Evolutionary conservation across 2,113 vertebrate genomes (phyloP).

Genomic region (Lutjanus erythropterus): DNA sequence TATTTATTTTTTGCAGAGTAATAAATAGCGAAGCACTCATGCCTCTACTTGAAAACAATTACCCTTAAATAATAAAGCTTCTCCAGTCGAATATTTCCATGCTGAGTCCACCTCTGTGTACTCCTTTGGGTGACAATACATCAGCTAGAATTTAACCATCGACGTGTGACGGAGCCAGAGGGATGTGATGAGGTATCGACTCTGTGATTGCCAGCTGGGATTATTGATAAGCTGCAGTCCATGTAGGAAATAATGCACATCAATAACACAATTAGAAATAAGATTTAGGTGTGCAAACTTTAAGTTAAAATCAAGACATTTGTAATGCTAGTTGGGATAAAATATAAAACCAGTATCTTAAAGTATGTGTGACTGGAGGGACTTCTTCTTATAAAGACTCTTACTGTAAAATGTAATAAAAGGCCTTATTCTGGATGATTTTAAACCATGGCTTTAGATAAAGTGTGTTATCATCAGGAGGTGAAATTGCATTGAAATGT

Average conservation of each 20-base stretch:
- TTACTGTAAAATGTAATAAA: constrained; percentile 44
- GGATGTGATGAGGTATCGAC: constrained; percentile 59
- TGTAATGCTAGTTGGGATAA: constrained; percentile 27
- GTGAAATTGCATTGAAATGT: constrained; percentile 27
- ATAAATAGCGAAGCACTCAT: constrained; percentile 3
- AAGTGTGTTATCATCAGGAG: constrained; percentile 15
- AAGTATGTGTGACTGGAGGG: constrained; percentile 13
- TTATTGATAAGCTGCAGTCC: constrained; percentile 54
- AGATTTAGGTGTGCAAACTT: constrained; percentile 20
- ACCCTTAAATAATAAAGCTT: background rate
- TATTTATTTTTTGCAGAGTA: background rate
- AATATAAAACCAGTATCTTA: constrained; percentile 14
- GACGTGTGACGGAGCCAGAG: constrained; percentile 21
- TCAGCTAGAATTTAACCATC: constrained; percentile 43
- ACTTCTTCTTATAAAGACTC: constrained; percentile 30
- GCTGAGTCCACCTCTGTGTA: background rate
- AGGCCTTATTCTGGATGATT: constrained; percentile 11
- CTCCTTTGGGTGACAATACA: constrained; percentile 33
- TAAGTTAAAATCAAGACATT: background rate
- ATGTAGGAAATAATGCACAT: constrained; percentile 33
- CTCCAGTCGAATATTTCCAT: constrained; percentile 11
- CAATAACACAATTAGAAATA: constrained; percentile 41
- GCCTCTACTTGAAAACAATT: background rate
- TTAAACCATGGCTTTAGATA: constrained; percentile 25
- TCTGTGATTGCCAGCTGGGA: constrained; percentile 35